Evolutionary conservation across 2,113 vertebrate genomes (phyloP).

Genomic region (Prietella phreatophila): DNA sequence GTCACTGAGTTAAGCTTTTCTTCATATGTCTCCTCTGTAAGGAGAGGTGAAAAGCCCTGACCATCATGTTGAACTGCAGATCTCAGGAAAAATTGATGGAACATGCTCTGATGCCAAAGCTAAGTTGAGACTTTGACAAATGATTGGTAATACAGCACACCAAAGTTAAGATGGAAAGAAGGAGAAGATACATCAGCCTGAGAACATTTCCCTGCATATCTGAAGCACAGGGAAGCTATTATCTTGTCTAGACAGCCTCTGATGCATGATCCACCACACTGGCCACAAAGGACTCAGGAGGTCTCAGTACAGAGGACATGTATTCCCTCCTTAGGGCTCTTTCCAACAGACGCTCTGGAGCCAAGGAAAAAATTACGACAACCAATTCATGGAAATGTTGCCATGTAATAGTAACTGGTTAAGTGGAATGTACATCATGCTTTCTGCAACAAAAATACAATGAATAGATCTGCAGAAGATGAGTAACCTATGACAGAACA

Average conservation of each 20-base stretch:
- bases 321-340: conserved; percentile 52
- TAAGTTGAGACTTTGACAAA: conserved; percentile 2
- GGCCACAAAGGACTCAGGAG: conserved; percentile 40
- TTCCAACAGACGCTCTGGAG: conserved; percentile 63
- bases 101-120: conserved; percentile 3
- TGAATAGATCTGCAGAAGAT: conserved; percentile 27
- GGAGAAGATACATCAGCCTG: conserved; percentile 24
- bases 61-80: background rate
- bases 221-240: conserved; percentile 31
- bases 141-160: background rate
- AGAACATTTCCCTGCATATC: conserved; percentile 19
- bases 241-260: conserved; percentile 59
- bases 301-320: conserved; percentile 47
- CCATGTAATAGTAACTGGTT: conserved; percentile 62
- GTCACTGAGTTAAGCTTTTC: background rate
- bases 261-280: conserved; percentile 48
- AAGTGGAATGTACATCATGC: conserved; percentile 57
- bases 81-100: background rate
- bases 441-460: conserved; percentile 30
- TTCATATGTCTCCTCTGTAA: background rate
- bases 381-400: conserved; percentile 70
- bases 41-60: conserved; percentile 5
- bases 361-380: conserved; percentile 58
- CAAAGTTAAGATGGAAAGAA: background rate
- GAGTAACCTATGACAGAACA: background rate